Percentiles rank a stretch among this genome's conserved stretches.
Evolutionary conservation across 2,797 vertebrate genomes (phyloP).

Genomic region (Macropodus opercularis): DNA sequence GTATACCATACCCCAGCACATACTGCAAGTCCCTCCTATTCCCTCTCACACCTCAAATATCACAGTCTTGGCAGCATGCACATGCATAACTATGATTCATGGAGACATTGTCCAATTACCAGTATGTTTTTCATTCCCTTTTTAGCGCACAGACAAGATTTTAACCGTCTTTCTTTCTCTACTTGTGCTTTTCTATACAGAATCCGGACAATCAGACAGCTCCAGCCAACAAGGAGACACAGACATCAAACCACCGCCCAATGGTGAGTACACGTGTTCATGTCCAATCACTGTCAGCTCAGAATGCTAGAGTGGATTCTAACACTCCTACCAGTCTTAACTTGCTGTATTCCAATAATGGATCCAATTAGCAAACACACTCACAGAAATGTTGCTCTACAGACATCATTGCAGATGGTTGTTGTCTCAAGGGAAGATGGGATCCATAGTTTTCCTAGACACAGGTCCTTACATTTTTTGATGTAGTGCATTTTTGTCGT

Average conservation of each 20-base stretch:
- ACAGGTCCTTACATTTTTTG: too few relatives aligned
- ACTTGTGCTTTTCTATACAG: constrained; percentile 47
- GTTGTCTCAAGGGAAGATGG: constrained; percentile 32
- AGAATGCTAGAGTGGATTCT: constrained; percentile 55
- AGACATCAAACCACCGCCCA: constrained; percentile 95
- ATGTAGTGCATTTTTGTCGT: neutral
- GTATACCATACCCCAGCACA: constrained; percentile 57
- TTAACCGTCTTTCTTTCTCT: constrained; percentile 39
- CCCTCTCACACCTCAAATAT: constrained; percentile 56
- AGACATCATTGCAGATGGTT: constrained; percentile 62
- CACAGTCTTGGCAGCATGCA: constrained; percentile 43
- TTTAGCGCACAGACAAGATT: constrained; percentile 29
- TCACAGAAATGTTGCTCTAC: constrained; percentile 57
- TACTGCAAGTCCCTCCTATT: constrained; percentile 52
- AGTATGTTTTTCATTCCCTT: constrained; percentile 52
- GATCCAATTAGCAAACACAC: constrained; percentile 62
- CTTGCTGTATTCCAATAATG: constrained; percentile 63
- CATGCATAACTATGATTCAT: constrained; percentile 43
- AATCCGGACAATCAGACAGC: constrained; percentile 95
- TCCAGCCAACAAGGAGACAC: constrained; percentile 95
- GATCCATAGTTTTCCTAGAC: constrained; percentile 34
- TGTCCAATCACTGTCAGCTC: constrained; percentile 56
- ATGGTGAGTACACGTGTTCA: constrained; percentile 79
- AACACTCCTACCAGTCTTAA: constrained; percentile 56
- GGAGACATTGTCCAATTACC: constrained; percentile 32